These are phyloP conservation scores for Pachliopta kotzebuea DNA, from an alignment of 2,888 invertebrate species.

Conservation along the genomic window DNA sequence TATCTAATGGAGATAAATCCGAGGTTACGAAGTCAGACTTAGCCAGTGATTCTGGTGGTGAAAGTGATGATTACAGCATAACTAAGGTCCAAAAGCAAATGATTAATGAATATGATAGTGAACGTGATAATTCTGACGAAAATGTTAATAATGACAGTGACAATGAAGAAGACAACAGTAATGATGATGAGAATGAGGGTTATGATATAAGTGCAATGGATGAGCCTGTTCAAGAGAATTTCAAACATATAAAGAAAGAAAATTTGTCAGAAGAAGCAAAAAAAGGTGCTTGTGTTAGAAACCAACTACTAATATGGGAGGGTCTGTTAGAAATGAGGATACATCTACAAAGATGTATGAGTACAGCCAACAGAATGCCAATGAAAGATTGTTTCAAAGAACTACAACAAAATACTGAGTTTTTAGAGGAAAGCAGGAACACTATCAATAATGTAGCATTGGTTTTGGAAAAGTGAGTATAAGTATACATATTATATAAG, in stretches of 20 bases:
- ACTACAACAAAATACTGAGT: constrained; percentile 72
- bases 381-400: constrained; percentile 76
- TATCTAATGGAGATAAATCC: constrained; percentile 45
- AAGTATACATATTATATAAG: neutral
- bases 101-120: constrained; percentile 20
- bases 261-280: constrained; percentile 80
- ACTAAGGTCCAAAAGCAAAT: constrained; percentile 37
- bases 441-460: constrained; percentile 77
- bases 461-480: constrained; percentile 82
- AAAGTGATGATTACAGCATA: constrained; percentile 40
- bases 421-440: constrained; percentile 71
- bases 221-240: constrained; percentile 71
- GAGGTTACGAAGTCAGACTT: constrained; percentile 35
- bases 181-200: constrained; percentile 56
- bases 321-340: constrained; percentile 92
- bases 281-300: constrained; percentile 85
- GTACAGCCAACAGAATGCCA: constrained; percentile 89
- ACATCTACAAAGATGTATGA: constrained; percentile 90
- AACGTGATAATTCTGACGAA: constrained; percentile 33
- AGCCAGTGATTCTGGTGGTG: constrained; percentile 26
- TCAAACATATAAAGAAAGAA: constrained; percentile 80
- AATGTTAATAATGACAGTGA: constrained; percentile 37
- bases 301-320: constrained; percentile 91
- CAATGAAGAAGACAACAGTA: constrained; percentile 49
- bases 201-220: constrained; percentile 70